These are phyloP conservation scores for Pantelozetes paolii DNA, from an alignment of 2,888 invertebrate genomes.

Conservation along the genomic window DNA sequence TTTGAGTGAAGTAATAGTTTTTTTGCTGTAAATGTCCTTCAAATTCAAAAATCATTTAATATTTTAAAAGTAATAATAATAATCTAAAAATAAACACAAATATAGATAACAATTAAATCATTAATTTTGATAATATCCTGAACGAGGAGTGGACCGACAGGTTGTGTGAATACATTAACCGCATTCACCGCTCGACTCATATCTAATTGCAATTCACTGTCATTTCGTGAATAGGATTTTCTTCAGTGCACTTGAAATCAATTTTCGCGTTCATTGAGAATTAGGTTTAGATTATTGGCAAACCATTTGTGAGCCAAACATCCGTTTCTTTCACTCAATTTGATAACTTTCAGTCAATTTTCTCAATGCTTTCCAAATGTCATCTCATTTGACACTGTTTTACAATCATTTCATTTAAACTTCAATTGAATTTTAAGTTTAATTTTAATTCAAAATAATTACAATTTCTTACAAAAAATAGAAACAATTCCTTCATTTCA, in stretches of 20 bases:
- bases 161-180: conserved; percentile 28
- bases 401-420: too few species aligned
- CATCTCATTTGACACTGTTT: too few species aligned
- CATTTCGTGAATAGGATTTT: too few species aligned
- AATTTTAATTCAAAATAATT: too few species aligned
- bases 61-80: not conserved
- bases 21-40: not conserved
- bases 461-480: too few species aligned
- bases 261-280: not conserved
- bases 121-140: not conserved
- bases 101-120: not conserved
- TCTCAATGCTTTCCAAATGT: too few species aligned
- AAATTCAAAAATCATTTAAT: not conserved
- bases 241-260: not conserved
- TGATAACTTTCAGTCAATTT: too few species aligned
- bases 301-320: not conserved
- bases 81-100: conserved; percentile 18
- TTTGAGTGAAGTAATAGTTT: too few species aligned
- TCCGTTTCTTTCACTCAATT: not conserved
- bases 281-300: not conserved
- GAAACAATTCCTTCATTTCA: too few species aligned
- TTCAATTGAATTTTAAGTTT: too few species aligned
- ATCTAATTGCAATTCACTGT: too few species aligned
- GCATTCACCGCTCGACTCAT: not conserved
- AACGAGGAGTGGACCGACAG: conserved; percentile 3